Evolutionary conservation across 2,113 vertebrate species (phyloP).

Genomic region (Columba livia): DNA sequence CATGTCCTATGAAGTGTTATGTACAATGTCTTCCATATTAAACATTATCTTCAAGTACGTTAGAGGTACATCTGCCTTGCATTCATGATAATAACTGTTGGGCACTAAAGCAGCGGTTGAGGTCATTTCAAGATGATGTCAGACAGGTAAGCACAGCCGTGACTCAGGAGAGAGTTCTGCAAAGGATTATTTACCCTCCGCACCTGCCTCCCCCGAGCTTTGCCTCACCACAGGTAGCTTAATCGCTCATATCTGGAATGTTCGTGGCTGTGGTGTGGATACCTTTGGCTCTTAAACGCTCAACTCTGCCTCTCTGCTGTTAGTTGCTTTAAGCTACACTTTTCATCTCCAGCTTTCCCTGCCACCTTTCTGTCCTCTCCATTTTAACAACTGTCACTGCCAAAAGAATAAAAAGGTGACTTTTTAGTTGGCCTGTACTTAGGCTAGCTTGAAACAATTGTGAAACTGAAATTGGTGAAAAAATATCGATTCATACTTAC

Average conservation of each 20-base stretch:
- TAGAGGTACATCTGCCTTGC: neutral
- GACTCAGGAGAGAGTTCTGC: neutral
- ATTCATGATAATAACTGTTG: neutral
- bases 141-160: neutral
- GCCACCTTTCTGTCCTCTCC: fast-evolving
- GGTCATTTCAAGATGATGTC: neutral
- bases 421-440: neutral
- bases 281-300: neutral
- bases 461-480: neutral
- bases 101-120: neutral
- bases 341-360: neutral
- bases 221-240: fast-evolving
- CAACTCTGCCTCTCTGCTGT: neutral
- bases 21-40: neutral
- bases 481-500: neutral
- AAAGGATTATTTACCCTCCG: neutral
- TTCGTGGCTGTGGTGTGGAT: neutral
- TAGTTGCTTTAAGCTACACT: neutral
- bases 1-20: neutral
- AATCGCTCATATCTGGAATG: fast-evolving
- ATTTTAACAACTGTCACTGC: neutral
- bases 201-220: neutral
- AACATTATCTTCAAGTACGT: neutral
- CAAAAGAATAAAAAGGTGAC: neutral
- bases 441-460: neutral